Evolutionary conservation across 2,797 vertebrate genomes (phyloP), one percentile per base, ranked within the genome.

Genomic region (Manis crassicaudata): DNA sequence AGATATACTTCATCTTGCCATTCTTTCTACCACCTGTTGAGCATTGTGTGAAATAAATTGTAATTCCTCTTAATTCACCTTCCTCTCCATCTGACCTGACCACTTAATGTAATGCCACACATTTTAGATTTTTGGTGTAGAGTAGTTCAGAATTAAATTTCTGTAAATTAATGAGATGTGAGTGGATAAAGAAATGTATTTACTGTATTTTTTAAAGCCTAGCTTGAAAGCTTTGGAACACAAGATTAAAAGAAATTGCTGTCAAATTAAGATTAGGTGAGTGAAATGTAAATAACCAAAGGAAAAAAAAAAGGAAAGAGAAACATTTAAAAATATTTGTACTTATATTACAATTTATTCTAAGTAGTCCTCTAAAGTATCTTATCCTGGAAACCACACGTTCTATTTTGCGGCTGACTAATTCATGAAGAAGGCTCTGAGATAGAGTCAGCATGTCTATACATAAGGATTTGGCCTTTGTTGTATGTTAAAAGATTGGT

Each of bases 31-130:
- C 29, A 17, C 29, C 7, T 75, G 23, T 77, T 82, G 54, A 62
- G 4, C 5, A 21, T n/a, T n/a, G 10, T 7, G 23, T 83, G 46
- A 70, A 8, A 46, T 70, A 54, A 25, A 29, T 9, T 79, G 4
- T 54, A 94, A 82, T 46, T 95, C 62, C n/a, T 93, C 54, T 73
- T 10, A 27, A 73, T 65, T 86, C 70, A 86, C 37, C 21, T 91
- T 86, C 43, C 13, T 73, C 3, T 80, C 56, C 23, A 7, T 54
- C 23, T 56, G 29, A 86, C 23, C 56, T 85, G 73, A 90, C 27
- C 20, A 43, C 12, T 46, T 77, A 50, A 79, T 21, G 25, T 80
- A 80, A 65, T 32, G 2, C 14, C 13, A 91, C 2, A 65, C 5
- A 25, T 46, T 65, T 85, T 46, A 46, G 40, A 56, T 46, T 73